Evolutionary conservation across 1,140 invertebrate genomes (phyloP).

Genomic region (Solen grandis): DNA sequence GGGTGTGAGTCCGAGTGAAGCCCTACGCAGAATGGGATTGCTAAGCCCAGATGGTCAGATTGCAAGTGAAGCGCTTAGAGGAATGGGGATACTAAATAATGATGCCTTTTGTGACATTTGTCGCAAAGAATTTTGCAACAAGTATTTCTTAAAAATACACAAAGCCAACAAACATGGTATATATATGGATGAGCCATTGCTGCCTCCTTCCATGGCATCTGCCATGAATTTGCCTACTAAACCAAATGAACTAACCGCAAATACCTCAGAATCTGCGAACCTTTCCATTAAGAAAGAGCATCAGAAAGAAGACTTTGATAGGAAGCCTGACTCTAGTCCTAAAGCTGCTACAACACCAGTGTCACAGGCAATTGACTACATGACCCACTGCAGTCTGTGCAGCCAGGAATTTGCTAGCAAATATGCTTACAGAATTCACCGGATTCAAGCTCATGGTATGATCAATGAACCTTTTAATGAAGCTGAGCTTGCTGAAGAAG

Average conservation of each 20-base stretch:
- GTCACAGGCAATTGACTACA: conserved; percentile 56
- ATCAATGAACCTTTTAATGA: conserved; percentile 64
- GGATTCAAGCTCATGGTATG: conserved; percentile 77
- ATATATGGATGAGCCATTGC: conserved; percentile 64
- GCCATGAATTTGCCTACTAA: conserved; percentile 51
- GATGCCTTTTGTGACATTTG: conserved; percentile 93
- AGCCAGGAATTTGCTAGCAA: conserved; percentile 77
- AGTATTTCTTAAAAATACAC: conserved; percentile 84
- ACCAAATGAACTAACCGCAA: conserved; percentile 55
- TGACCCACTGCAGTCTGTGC: conserved; percentile 76
- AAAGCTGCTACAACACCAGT: conserved; percentile 64
- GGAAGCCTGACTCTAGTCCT: conserved; percentile 64
- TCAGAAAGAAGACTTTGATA: conserved; percentile 48
- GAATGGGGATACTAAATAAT: conserved; percentile 68
- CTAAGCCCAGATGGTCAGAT: conserved; percentile 49
- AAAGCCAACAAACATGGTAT: conserved; percentile 85
- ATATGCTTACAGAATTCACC: conserved; percentile 76
- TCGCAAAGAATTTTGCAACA: conserved; percentile 96
- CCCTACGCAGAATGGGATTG: conserved; percentile 50
- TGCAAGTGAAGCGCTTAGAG: conserved; percentile 60
- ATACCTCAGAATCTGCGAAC: conserved; percentile 54
- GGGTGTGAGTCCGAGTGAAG: conserved; percentile 41
- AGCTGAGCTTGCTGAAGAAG: conserved; percentile 53
- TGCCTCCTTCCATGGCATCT: conserved; percentile 55
- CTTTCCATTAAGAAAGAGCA: conserved; percentile 51